A percentile compares a stretch with the other conserved stretches of the same genome.
Conservation (phyloP, 2,797 vertebrate species). For the Toxotes lorentzi region DNA sequence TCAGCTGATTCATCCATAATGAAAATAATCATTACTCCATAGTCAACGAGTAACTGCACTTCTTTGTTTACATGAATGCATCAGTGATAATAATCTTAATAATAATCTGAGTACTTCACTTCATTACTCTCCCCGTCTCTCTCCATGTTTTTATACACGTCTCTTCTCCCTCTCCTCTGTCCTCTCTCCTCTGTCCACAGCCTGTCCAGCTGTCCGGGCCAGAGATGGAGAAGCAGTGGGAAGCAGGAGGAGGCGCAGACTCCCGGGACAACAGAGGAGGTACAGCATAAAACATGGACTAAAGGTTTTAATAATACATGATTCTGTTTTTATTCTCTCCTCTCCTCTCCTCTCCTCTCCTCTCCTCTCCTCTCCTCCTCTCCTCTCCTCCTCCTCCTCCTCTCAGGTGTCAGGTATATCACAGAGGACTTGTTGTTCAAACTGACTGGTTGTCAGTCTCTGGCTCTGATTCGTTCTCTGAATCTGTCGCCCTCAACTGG, state of each 20-base stretch:
- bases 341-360: neutral
- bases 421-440: constrained; percentile 36
- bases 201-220: neutral
- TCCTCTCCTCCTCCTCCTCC: neutral
- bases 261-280: constrained; percentile 13
- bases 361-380: neutral
- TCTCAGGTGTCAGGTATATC: constrained; percentile 28
- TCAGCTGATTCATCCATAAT: neutral
- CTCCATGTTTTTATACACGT: no score
- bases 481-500: constrained; percentile 17
- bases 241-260: neutral
- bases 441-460: constrained; percentile 1
- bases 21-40: no score
- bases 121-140: no score
- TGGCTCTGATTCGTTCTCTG: constrained; percentile 7
- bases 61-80: no score
- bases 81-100: no score
- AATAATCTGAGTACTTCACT: no score
- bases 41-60: no score
- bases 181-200: neutral
- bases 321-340: neutral
- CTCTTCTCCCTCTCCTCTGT: neutral
- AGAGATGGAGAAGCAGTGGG: constrained; percentile 25
- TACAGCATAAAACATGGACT: neutral
- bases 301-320: neutral